A percentile compares a stretch with the other conserved stretches of the same genome.
Evolutionary conservation across 64 coral and sea anemone genomes (phyloP).

Genomic region (Stichodactyla helianthus): DNA sequence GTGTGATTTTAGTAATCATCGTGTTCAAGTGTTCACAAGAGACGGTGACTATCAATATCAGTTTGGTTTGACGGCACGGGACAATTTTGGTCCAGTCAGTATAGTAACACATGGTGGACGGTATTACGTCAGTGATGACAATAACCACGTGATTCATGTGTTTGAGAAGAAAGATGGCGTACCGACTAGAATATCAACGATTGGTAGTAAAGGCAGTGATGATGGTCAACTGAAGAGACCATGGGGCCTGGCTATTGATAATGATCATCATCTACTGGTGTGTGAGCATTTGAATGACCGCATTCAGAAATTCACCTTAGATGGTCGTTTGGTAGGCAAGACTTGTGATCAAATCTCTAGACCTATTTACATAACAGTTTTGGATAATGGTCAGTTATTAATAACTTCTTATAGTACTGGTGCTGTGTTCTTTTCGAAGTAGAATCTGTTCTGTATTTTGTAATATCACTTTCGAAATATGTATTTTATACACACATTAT

Average conservation of each 20-base stretch:
- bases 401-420: neutral
- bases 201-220: neutral
- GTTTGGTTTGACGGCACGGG: neutral
- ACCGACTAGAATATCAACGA: neutral
- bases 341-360: neutral
- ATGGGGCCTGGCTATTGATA: conserved; percentile 30
- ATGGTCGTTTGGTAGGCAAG: conserved; percentile 24
- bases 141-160: conserved; percentile 3
- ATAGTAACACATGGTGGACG: neutral
- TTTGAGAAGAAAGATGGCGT: neutral
- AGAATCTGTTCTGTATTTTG: neutral
- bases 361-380: neutral
- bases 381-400: neutral
- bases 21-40: conserved; percentile 44
- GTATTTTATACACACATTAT: neutral
- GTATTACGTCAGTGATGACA: conserved; percentile 26
- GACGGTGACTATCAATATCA: conserved; percentile 1
- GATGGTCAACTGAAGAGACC: conserved; percentile 16
- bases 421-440: neutral
- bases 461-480: too few relatives aligned
- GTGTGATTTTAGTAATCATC: neutral
- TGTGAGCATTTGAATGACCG: neutral
- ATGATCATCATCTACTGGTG: conserved; percentile 15
- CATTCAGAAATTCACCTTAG: conserved; percentile 15
- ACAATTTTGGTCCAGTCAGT: neutral